These are phyloP conservation scores for Loris lydekkerianus DNA, from an alignment of 2,797 vertebrate species.

Conservation along the genomic window DNA sequence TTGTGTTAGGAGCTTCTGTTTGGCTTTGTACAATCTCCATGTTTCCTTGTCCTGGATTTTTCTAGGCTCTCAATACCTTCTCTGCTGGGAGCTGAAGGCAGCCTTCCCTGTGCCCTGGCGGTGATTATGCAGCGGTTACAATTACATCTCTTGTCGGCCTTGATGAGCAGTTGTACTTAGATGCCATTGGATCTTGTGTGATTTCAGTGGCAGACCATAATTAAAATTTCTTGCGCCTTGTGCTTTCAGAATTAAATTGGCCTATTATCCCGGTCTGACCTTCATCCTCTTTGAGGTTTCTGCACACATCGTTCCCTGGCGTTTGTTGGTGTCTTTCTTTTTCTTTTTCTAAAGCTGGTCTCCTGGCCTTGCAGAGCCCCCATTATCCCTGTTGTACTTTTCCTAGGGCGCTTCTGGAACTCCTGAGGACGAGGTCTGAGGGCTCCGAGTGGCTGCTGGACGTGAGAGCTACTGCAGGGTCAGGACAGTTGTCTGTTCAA, in stretches of 20 bases:
- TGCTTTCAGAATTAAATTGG: conserved; percentile 62
- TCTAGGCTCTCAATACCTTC: conserved; percentile 73
- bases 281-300: conserved; percentile 78
- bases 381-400: conserved; percentile 35
- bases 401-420: conserved; percentile 42
- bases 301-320: conserved; percentile 64
- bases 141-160: conserved; percentile 84
- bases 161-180: conserved; percentile 68
- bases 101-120: conserved; percentile 72
- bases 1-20: conserved; percentile 33
- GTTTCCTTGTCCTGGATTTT: conserved; percentile 75
- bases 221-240: conserved; percentile 75
- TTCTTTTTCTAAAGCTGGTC: conserved; percentile 47
- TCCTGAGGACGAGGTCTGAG: not conserved
- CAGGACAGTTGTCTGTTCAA: not conserved
- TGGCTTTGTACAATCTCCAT: conserved; percentile 54
- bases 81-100: conserved; percentile 73
- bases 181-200: conserved; percentile 84
- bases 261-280: conserved; percentile 62
- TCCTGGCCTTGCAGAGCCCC: not conserved
- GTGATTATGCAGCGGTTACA: conserved; percentile 81
- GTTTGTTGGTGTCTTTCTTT: conserved; percentile 67
- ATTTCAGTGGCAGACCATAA: conserved; percentile 72
- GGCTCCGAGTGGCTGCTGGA: not conserved
- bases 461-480: not conserved